These are phyloP conservation scores for Phycodurus eques DNA, from an alignment of 2,113 vertebrate genomes.

Conservation along the genomic window DNA sequence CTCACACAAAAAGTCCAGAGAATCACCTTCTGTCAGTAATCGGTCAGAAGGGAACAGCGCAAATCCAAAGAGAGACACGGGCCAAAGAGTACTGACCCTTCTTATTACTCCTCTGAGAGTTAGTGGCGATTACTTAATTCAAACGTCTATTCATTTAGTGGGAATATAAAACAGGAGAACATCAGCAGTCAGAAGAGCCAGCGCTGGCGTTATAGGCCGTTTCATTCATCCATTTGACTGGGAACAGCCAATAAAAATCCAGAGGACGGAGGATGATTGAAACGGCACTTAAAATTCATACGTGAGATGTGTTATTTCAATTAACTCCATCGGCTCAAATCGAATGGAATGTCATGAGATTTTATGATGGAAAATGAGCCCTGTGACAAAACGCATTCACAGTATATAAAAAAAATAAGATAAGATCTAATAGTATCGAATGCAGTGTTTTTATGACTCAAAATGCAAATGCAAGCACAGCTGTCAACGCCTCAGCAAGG, in stretches of 20 bases:
- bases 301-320: conserved; percentile 1
- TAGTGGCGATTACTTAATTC: conserved; percentile 63
- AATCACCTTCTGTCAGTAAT: conserved; percentile 66
- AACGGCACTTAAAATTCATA: not conserved
- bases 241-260: conserved; percentile 19
- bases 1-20: conserved; percentile 51
- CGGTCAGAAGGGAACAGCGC: conserved; percentile 56
- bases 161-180: conserved; percentile 38
- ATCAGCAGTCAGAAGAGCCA: conserved; percentile 33
- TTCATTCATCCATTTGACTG: conserved; percentile 16
- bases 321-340: conserved; percentile 7
- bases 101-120: conserved; percentile 53
- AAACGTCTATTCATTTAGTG: conserved; percentile 57
- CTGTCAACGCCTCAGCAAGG: no score
- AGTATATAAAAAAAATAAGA: not conserved
- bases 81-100: conserved; percentile 60
- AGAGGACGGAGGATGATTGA: conserved; percentile 2
- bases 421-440: not conserved
- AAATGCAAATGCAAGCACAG: no score
- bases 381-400: not conserved
- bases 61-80: conserved; percentile 52
- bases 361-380: not conserved
- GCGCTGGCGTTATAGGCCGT: conserved; percentile 9
- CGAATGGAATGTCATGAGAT: not conserved
- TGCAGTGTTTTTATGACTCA: not conserved